Percentiles rank a stretch among this genome's conserved stretches.
Evolutionary conservation across 2,797 vertebrate genomes (phyloP).

Genomic region (Tokudaia tokunoshimensis): DNA sequence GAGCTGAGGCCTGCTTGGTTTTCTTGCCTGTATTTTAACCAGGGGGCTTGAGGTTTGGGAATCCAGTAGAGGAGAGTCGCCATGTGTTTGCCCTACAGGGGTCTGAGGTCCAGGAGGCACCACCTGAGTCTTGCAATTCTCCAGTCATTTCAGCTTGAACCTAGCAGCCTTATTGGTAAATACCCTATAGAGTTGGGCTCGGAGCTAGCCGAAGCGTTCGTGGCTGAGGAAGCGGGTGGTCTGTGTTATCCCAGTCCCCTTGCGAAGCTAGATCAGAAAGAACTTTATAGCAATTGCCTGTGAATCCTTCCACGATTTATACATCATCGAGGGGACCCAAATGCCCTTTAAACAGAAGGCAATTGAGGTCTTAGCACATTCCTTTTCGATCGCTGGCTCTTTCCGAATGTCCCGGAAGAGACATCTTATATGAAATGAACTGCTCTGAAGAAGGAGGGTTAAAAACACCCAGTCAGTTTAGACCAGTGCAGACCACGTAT

Average conservation of each 20-base stretch:
- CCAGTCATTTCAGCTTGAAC: background rate
- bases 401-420: constrained; percentile 83
- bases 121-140: background rate
- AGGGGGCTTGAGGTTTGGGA: constrained; percentile 33
- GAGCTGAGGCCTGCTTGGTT: constrained; percentile 55
- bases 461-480: background rate
- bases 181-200: background rate
- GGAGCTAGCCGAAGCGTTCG: fast-evolving
- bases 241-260: background rate
- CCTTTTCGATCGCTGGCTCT: constrained; percentile 74
- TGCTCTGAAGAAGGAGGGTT: background rate
- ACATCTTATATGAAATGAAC: constrained; percentile 48
- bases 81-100: background rate
- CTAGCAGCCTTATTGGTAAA: fast-evolving
- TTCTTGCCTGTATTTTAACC: constrained; percentile 67
- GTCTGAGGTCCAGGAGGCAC: background rate
- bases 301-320: constrained; percentile 60
- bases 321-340: constrained; percentile 25
- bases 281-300: background rate
- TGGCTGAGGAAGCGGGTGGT: background rate
- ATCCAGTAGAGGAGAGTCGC: background rate
- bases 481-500: background rate
- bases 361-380: constrained; percentile 79
- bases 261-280: background rate
- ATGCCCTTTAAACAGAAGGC: constrained; percentile 82